Percentiles rank a stretch among this genome's conserved stretches.
These are phyloP conservation scores for Tigriopus japonicus DNA, from an alignment of 1,140 invertebrate species.

Conservation along the genomic window DNA sequence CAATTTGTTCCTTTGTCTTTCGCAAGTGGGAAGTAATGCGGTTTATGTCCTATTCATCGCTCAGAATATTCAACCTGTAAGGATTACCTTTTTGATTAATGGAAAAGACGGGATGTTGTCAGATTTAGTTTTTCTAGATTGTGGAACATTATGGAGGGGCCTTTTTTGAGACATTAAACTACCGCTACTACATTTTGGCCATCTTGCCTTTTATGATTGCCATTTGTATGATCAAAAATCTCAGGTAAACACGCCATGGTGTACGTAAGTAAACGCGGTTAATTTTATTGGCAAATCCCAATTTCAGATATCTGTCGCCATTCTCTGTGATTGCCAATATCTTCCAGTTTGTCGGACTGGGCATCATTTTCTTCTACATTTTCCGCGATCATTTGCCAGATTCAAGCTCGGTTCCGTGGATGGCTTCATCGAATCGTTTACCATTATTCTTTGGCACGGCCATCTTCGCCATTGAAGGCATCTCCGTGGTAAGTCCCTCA, in stretches of 20 bases:
- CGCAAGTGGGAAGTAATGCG: constrained; percentile 86
- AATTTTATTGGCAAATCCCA: too few species aligned
- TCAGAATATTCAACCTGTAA: constrained; percentile 55
- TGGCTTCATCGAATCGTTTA: constrained; percentile 30
- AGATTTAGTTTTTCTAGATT: not conserved
- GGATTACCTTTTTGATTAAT: too few species aligned
- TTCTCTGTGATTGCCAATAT: constrained; percentile 59
- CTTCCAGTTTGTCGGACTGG: constrained; percentile 43
- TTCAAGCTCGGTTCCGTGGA: constrained; percentile 38
- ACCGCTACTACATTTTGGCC: not conserved
- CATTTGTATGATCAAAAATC: not conserved
- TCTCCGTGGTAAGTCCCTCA: not conserved
- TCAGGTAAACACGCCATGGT: not conserved
- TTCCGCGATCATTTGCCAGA: constrained; percentile 47
- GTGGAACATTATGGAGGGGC: not conserved
- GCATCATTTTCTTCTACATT: constrained; percentile 58
- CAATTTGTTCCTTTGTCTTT: constrained; percentile 65
- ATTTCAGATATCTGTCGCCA: constrained; percentile 35
- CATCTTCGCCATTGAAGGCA: constrained; percentile 9
- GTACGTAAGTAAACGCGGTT: too few species aligned
- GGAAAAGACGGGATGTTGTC: too few species aligned
- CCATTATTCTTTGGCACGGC: constrained; percentile 8
- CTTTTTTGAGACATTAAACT: not conserved
- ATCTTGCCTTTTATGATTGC: not conserved
- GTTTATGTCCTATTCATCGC: constrained; percentile 87